Evolutionary conservation across 30 jellyfish, hydroid and myxozoan species (phyloP), one percentile per base, ranked within the genome.

Genomic region (Turritopsis dohrnii): DNA sequence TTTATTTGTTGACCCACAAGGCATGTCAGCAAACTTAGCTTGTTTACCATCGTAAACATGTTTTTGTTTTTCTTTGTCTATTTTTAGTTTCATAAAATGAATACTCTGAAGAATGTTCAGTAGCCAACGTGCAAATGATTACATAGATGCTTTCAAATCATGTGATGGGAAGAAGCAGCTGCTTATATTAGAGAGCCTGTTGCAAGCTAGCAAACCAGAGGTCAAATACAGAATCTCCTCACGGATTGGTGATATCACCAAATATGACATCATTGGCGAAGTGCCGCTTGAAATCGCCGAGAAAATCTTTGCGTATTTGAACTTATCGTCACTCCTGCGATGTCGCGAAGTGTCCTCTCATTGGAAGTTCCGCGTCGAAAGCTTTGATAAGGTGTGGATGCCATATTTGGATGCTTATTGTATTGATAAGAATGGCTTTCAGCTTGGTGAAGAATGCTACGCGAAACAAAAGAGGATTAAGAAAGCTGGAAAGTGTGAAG

Each of bases 251-350:
- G 89, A 82, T 22, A 65, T 82, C 30, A 82, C 89, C 7, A 66
- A 71, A 72, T 82, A 82, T 71, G 83, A 82, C 66, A 71, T 82
- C 19, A 82, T 82, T 22, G 54, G 31, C 27, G 83, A 71, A 7
- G 31, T 82, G 28, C 89, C 89, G 23, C 72, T 41, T 21, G 89
- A 82, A 71, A 71, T 82, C 18, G 85, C 41, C 41, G 89, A 82
- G 41, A 66, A 82, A 71, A 82, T 82, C 27, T 66, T 82, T 8
- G 17, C 66, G 8, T 71, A 65, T 18, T 19, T 66, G 41, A 73
- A 65, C 65, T 82, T 82, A 28, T 18, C 53, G 28, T 21, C 89
- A 54, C 74, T 82, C 25, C 54, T 82, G 52, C 24, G 53, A 16
- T 82, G 89, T 72, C 71, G 89, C 21, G 71, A 82, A 71, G 89